These are phyloP conservation scores for Nannospalax galili DNA, from an alignment of 2,113 vertebrate species.

Conservation along the genomic window DNA sequence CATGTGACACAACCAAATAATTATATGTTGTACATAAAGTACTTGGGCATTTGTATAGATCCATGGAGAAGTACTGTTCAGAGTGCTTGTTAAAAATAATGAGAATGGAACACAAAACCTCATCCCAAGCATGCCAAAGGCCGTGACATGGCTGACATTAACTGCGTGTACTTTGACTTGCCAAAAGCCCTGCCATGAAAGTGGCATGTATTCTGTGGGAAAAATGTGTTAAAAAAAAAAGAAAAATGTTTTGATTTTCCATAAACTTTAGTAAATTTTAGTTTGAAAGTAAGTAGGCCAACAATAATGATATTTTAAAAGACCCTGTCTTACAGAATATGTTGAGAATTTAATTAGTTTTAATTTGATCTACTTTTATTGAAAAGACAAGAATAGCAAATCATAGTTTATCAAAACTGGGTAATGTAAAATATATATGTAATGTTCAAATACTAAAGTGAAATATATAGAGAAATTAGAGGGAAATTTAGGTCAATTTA, in stretches of 20 bases:
- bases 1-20: conserved; percentile 7
- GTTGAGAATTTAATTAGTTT: conserved; percentile 59
- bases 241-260: conserved; percentile 32
- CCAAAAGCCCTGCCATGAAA: background rate
- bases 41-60: background rate
- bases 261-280: conserved; percentile 55
- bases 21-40: background rate
- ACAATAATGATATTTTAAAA: conserved; percentile 36
- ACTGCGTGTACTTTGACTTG: conserved; percentile 29
- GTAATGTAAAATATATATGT: conserved; percentile 11
- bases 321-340: background rate
- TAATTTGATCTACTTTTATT: conserved; percentile 34
- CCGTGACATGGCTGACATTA: background rate
- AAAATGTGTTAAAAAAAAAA: background rate
- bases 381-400: background rate
- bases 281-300: conserved; percentile 53
- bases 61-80: background rate
- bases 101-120: conserved; percentile 16
- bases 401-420: background rate
- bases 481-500: conserved; percentile 25
- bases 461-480: background rate
- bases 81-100: conserved; percentile 60
- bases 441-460: conserved; percentile 31
- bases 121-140: background rate
- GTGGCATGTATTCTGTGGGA: background rate